A percentile compares a stretch with the other conserved stretches of the same genome.
These are phyloP conservation scores for Dichetophora obliterata DNA, from an alignment of 2,888 invertebrate genomes.

Conservation along the genomic window DNA sequence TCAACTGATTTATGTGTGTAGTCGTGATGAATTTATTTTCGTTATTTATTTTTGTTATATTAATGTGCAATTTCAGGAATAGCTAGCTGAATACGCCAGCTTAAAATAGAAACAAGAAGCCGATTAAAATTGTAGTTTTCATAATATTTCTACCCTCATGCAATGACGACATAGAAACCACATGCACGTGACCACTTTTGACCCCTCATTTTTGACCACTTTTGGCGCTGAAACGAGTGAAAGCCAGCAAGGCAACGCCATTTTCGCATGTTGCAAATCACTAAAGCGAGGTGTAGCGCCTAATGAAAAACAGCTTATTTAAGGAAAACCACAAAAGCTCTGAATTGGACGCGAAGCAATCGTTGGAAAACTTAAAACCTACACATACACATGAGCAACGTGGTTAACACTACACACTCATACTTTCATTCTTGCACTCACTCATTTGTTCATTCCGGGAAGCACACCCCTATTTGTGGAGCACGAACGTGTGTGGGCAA, in stretches of 20 bases:
- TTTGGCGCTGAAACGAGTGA: no score
- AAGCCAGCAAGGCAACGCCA: background rate
- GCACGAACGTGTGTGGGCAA: background rate
- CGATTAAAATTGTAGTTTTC: no score
- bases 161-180: no score
- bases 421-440: background rate
- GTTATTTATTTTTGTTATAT: no score
- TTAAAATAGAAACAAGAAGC: no score
- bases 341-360: background rate
- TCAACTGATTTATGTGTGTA: constrained; percentile 16
- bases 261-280: constrained; percentile 42
- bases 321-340: background rate
- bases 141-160: no score
- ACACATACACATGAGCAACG: background rate
- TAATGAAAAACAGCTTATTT: constrained; percentile 44
- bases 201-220: no score
- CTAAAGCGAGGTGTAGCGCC: constrained; percentile 44
- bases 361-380: background rate
- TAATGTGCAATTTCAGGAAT: no score
- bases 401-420: background rate
- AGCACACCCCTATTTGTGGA: background rate
- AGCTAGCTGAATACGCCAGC: no score
- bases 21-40: background rate
- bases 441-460: background rate
- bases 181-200: no score